Conservation (phyloP, 2,888 invertebrate species). For the Drosophila recens region DNA sequence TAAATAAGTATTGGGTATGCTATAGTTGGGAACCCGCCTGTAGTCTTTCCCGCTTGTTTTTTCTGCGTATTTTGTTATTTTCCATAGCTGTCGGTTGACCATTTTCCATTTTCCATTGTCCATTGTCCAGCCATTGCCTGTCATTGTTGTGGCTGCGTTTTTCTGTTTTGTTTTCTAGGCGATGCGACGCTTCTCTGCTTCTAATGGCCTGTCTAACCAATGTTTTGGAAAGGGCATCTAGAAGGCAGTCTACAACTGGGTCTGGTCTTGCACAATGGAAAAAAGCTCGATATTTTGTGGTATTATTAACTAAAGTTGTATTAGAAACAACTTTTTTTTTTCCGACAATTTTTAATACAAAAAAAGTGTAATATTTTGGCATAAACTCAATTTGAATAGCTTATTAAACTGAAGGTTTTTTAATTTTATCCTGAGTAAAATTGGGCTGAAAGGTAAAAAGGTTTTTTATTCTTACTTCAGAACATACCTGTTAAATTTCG, state of each 20-base stretch:
- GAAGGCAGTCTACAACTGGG: background rate
- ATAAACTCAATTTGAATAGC: too few species aligned
- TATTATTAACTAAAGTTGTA: too few species aligned
- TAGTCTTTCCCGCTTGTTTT: background rate
- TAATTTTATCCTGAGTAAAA: too few species aligned
- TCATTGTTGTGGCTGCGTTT: conserved; percentile 30
- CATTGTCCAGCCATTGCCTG: conserved; percentile 16
- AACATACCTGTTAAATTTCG: too few species aligned
- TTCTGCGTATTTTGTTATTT: conserved; percentile 1
- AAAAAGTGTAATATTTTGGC: too few species aligned
- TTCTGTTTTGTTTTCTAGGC: conserved; percentile 10
- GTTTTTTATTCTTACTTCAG: too few species aligned
- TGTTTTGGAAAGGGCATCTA: background rate
- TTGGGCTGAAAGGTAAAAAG: too few species aligned
- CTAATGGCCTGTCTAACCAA: conserved; percentile 28
- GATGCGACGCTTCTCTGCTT: conserved; percentile 30
- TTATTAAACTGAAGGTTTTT: too few species aligned
- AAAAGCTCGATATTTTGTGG: too few species aligned
- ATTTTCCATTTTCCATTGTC: conserved; percentile 29
- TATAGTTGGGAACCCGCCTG: background rate
- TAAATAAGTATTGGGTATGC: background rate
- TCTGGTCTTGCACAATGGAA: background rate
- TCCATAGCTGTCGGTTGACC: conserved; percentile 32
- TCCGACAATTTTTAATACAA: too few species aligned
- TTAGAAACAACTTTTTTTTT: too few species aligned